A percentile compares a stretch with the other conserved stretches of the same genome.
phyloP scores from a whole-genome alignment of 2,113 vertebrate species.

The Chionis minor region DNA sequence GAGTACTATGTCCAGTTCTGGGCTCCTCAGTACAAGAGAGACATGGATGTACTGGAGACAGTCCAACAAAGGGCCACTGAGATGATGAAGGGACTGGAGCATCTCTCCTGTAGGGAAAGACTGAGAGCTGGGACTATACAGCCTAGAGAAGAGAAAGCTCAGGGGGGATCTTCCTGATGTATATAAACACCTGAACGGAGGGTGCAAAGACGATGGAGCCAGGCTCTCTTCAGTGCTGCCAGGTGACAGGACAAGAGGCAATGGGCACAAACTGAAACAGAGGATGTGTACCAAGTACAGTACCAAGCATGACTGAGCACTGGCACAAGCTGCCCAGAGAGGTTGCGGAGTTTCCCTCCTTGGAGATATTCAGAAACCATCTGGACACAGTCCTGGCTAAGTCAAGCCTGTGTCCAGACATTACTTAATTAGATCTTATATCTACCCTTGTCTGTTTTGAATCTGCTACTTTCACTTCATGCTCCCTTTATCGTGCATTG shows the following conservation, averaged over 20 bases:
- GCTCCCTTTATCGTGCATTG: neutral
- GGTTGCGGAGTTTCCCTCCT: neutral
- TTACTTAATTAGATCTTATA: neutral
- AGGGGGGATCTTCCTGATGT: neutral
- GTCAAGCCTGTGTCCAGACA: accelerated
- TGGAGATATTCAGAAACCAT: neutral
- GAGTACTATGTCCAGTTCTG: neutral
- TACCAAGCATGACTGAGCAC: neutral
- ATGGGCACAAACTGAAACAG: neutral
- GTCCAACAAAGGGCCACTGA: neutral
- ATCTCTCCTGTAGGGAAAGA: neutral
- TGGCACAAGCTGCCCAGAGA: neutral
- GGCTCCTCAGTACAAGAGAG: neutral
- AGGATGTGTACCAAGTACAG: too few relatives aligned
- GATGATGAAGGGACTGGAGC: neutral
- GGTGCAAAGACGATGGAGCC: neutral
- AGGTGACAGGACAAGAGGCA: neutral
- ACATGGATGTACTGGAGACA: neutral
- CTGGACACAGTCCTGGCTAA: neutral
- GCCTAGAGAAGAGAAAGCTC: neutral
- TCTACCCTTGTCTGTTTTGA: neutral
- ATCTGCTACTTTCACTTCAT: neutral
- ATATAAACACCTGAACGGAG: neutral
- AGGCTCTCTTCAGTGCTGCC: neutral
- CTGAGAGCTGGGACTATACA: neutral